These are phyloP conservation scores for Idaea aversata DNA, from an alignment of 2,888 invertebrate genomes.

Conservation along the genomic window DNA sequence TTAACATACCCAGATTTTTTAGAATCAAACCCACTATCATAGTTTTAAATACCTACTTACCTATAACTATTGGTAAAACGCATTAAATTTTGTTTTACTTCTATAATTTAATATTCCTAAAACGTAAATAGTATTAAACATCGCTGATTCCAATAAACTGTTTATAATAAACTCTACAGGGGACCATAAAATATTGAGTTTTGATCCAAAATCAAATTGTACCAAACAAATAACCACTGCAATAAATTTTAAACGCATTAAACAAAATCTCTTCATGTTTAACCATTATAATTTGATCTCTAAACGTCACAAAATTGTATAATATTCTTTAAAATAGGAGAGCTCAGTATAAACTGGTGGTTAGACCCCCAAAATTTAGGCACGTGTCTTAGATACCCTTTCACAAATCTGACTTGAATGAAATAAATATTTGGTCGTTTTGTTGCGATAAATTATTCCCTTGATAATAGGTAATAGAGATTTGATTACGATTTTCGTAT, in stretches of 20 bases:
- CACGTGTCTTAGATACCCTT: conserved; percentile 70
- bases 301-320: not conserved
- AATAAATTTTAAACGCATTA: conserved; percentile 76
- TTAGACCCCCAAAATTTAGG: conserved; percentile 45
- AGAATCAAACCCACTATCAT: no score
- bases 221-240: conserved; percentile 55
- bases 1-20: no score
- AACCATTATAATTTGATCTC: conserved; percentile 41
- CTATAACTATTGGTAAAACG: no score
- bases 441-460: conserved; percentile 44
- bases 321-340: conserved; percentile 8
- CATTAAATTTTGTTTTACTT: not conserved
- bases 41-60: no score
- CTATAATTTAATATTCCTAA: not conserved
- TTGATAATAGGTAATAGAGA: conserved; percentile 25
- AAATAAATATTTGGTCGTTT: conserved; percentile 73
- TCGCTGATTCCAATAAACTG: conserved; percentile 42
- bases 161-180: conserved; percentile 60
- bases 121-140: not conserved
- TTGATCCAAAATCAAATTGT: conserved; percentile 63
- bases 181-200: conserved; percentile 66
- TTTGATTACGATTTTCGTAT: not conserved
- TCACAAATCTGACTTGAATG: conserved; percentile 45
- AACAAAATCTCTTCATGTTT: conserved; percentile 52
- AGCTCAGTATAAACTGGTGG: conserved; percentile 42